A percentile compares a stretch with the other conserved stretches of the same genome.
Conservation (phyloP, 2,113 vertebrate genomes). For the Cyrtonyx montezumae region DNA sequence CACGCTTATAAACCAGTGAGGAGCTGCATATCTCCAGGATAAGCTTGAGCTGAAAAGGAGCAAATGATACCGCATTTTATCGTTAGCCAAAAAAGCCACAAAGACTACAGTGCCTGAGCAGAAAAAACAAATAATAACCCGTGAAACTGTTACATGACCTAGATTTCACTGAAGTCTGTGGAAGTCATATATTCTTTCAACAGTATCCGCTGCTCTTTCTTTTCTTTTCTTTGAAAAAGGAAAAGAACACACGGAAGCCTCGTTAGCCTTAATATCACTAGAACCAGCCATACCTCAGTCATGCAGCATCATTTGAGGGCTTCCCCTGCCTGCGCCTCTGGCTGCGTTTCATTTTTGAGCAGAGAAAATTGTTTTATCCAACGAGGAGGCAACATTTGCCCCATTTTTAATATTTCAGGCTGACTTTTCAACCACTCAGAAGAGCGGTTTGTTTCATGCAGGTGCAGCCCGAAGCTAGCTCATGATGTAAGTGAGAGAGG, state of each 20-base stretch:
- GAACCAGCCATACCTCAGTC: not conserved
- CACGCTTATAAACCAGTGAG: not conserved
- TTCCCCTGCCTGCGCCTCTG: conserved; percentile 37
- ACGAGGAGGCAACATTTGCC: conserved; percentile 64
- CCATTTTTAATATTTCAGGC: conserved; percentile 66
- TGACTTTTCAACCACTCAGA: conserved; percentile 77
- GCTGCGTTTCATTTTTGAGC: conserved; percentile 50
- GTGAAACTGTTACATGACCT: conserved; percentile 53
- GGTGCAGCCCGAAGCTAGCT: conserved; percentile 77
- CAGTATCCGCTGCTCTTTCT: not conserved
- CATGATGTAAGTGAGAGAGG: conserved; percentile 80
- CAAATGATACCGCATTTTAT: not conserved
- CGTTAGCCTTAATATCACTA: not conserved
- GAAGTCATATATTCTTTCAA: conserved; percentile 11
- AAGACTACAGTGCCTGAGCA: not conserved
- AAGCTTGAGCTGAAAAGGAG: not conserved
- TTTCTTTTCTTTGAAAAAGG: conserved; percentile 15
- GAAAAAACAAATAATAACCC: not conserved
- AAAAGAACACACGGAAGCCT: not conserved
- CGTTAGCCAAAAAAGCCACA: conserved; percentile 4
- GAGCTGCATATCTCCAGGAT: not conserved
- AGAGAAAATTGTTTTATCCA: conserved; percentile 67
- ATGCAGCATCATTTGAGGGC: not conserved
- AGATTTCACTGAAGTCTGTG: conserved; percentile 1
- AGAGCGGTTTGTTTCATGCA: conserved; percentile 78